Conservation (phyloP, 2,797 vertebrate species). For the Manis javanica region DNA sequence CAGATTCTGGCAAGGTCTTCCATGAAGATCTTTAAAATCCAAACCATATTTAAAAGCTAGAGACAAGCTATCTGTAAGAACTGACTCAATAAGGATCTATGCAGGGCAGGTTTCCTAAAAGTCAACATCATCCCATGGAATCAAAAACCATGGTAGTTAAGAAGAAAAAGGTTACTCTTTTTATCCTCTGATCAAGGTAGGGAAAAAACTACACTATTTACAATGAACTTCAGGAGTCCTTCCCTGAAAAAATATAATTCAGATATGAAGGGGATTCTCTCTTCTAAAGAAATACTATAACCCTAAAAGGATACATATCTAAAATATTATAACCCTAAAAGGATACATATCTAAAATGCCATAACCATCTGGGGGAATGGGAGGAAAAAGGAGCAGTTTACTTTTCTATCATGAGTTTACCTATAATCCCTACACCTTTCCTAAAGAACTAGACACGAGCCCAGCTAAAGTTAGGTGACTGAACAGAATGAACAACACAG, state of each 20-base stretch:
- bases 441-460: neutral
- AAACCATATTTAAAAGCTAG: neutral
- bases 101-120: neutral
- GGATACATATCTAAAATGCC: neutral
- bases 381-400: neutral
- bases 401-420: neutral
- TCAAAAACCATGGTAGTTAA: neutral
- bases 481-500: neutral
- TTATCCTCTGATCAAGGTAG: neutral
- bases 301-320: neutral
- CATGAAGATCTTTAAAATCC: neutral
- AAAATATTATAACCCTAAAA: neutral
- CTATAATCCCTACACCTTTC: neutral
- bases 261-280: neutral
- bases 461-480: no score
- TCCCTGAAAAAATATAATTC: neutral
- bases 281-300: slow-evolving; percentile 12
- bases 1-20: neutral
- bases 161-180: neutral
- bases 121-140: neutral
- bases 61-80: neutral
- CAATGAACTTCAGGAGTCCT: neutral
- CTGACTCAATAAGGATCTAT: neutral
- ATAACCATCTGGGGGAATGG: neutral
- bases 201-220: neutral